Base-by-base conservation (phyloP, 2,113 vertebrate species). In the Onychorhynchus coronatus region DNA sequence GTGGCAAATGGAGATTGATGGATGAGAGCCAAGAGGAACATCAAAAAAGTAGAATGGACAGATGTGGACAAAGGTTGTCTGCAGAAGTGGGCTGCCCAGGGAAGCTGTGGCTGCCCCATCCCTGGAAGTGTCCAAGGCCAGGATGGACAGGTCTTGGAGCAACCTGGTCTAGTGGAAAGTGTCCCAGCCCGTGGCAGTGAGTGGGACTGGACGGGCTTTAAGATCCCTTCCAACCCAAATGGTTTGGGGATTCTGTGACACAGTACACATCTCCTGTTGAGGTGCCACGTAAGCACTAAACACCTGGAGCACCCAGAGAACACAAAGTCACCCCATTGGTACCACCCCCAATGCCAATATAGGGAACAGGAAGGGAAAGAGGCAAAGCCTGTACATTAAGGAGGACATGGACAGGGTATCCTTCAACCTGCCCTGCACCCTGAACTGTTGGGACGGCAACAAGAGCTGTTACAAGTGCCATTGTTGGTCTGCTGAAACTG, bases 1-100 rank as follows among this genome's bases (percentile, higher is more conserved):
- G 0, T 2, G 12, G 27, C 14, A 62, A 56, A 46, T 0, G 0
- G 25, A 49, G 22, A 12, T 3, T 31, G 4, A 0, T 0, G 17
- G 58, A 7, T 10, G 42, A 65, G 6, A 73, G 35, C 9, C 33
- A 73, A 31, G 6, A 5, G 25, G 65, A 61, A 42, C 13, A 44
- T 6, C 47, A 49, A 37, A 35, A 58, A 22, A 14, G 46, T 19
- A 72, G 33, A 24, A 56, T 3, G 14, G 50, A 23, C 47, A 68
- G n/a, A n/a, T n/a, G 20, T 21, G 13, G 78, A 46, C 7, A 24
- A 1, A 19, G 39, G 77, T 9, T 30, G 44, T 31, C 30, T 49
- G 70, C 12, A n/a, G 39, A 16, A 6, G 6, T 1, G 18, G 31
- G 35, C 0, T 49, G 3, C 59, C 31, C 50, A 66, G 42, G 22